Conservation (phyloP, 2,797 vertebrate genomes). For the Tragopan temminckii region DNA sequence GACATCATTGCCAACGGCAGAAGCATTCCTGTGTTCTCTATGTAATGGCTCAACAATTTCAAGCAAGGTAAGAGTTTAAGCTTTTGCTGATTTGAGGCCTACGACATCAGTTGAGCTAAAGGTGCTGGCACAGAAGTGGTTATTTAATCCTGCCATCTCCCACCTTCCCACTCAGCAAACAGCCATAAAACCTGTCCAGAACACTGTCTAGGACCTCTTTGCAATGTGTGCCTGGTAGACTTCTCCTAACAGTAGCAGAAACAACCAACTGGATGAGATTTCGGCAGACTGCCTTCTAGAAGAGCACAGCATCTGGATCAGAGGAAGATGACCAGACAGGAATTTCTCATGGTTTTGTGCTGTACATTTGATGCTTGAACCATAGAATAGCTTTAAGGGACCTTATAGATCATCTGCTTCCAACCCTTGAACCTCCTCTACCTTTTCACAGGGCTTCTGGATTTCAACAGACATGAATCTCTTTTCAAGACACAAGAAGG, state of each 20-base stretch:
- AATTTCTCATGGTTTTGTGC: neutral
- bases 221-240: neutral
- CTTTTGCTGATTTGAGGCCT: neutral
- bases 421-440: neutral
- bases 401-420: too few relatives aligned
- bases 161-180: neutral
- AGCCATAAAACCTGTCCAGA: neutral
- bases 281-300: neutral
- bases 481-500: neutral
- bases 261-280: neutral
- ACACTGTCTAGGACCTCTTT: neutral
- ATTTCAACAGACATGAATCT: neutral
- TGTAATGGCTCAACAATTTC: neutral
- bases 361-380: neutral
- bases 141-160: accelerated
- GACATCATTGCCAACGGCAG: neutral
- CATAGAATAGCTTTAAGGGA: too few relatives aligned
- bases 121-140: neutral
- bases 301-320: neutral
- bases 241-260: neutral
- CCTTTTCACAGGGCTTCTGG: neutral
- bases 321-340: neutral
- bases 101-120: neutral
- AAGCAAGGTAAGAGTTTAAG: neutral
- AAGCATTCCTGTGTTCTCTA: neutral